Evolutionary conservation across 2,888 invertebrate species (phyloP), one percentile per base, ranked within the genome.

Genomic region (Colostygia pectinataria): DNA sequence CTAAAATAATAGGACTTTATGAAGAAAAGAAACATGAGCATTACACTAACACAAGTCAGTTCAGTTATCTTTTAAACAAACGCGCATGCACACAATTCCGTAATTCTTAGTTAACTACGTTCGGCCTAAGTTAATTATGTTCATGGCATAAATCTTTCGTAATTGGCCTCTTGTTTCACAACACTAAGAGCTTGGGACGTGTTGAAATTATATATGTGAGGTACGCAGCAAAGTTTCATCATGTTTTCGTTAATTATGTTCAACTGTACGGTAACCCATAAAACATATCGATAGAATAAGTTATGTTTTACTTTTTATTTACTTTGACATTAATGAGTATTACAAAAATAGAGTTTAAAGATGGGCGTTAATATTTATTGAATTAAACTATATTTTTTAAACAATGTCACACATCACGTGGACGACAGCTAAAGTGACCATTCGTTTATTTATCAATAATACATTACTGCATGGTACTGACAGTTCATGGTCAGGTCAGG

Each of bases 111-210:
- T 83, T 85, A 88, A 81, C 82, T 81, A 81, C 77, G 83, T 84
- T 85, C 81, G 79, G 87, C 83, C 89, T 87, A 89, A 90, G 87
- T 90, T 91, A 90, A 90, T 90, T 91, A 91, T 88, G 86, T 86
- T 87, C 82, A 75, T 75, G 77, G 81, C 83, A 91, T 91, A 90
- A 91, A 91, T 91, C 90, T 90, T 86, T 83, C 76, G 88, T 90
- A 91, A 91, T 91, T 91, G 90, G 91, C 83, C 84, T 90, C 90
- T 76, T 77, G 87, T 90, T 90, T 77, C 90, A 84, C 83, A 83
- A 83, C 77, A 84, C 86, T 87, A 86, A 85, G 81, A 86, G 80
- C 75, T 63, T 62, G 80, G 77, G 83, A 87, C 87, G 87, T 83
- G 89, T 78, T 88, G 88, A 89, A 86, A 89, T 89, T 88, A 87